Base-by-base conservation (phyloP, 2,797 vertebrate species). In the Cetoscarus ocellatus region DNA sequence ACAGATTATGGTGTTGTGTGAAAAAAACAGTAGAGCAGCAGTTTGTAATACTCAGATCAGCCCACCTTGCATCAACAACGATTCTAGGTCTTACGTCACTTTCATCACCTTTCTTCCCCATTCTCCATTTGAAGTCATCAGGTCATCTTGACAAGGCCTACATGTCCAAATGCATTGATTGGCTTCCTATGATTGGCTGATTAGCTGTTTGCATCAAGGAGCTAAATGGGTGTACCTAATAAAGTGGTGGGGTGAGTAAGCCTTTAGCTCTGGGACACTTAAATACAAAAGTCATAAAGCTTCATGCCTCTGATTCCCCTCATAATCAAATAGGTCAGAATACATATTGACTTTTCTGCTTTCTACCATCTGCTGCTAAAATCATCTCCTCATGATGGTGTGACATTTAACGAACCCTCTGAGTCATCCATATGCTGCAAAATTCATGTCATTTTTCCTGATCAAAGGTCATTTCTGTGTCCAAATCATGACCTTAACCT, bases 391-490 rank as follows among this genome's bases (percentile, higher is more conserved):
- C 18, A 52, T 66, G 86, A 81, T 68, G 34, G n/a, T 10, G 39
- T 82, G 71, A 68, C 83, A 81, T 87, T 86, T 73, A 79, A 39
- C 0, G 0, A 13, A 48, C 61, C 70, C 45, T 61, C 36, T 79
- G 77, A 75, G 54, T 79, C 50, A 65, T 80, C 69, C 12, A 49
- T 27, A 65, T 27, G 60, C 39, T 67, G 39, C 47, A 51, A 79
- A 73, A 78, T 61, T 68, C 58, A 55, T 13, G 27, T 71, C 11
- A 11, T 44, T 61, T 55, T 55, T 43, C n/a, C 10, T 56, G n/a
- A 86, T 76, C 61, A 84, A 84, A 89, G 66, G 61, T 68, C 6
- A 75, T 42, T 52, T 53, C 6, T 70, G 51, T 47, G 18, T 68
- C 68, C 14, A 67, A 68, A 75, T 67, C 44, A 55, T 49, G 1